phyloP scores from a whole-genome alignment of 2,888 invertebrate genomes.

The Metallyticus violacea region DNA sequence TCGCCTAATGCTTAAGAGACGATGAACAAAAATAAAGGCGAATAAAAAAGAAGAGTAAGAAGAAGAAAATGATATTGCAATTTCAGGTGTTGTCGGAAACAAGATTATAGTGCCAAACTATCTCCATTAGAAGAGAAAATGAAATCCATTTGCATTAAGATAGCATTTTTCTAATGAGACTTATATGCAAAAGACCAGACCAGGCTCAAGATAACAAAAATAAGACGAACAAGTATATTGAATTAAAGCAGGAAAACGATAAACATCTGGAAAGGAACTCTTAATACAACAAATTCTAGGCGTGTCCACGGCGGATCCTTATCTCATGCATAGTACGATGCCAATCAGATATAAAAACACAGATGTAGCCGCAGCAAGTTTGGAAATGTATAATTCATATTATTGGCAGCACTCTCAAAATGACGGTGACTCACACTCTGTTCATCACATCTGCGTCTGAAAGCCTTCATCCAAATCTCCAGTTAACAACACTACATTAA shows the following conservation, averaged over 20 bases:
- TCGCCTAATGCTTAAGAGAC: too few species aligned
- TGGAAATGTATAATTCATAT: not conserved
- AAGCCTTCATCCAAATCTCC: not conserved
- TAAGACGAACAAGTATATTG: not conserved
- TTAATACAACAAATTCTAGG: not conserved
- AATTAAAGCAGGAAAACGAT: not conserved
- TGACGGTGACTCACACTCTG: not conserved
- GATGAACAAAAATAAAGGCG: not conserved
- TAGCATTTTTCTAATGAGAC: not conserved
- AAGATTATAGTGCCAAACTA: not conserved
- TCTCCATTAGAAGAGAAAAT: not conserved
- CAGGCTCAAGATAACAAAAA: not conserved
- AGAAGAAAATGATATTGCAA: not conserved
- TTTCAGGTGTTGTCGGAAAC: not conserved
- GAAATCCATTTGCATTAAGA: not conserved
- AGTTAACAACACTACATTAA: too few species aligned
- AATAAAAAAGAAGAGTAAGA: not conserved
- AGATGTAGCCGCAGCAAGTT: not conserved
- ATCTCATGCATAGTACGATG: not conserved
- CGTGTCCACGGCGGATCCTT: not conserved
- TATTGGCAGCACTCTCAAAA: not conserved
- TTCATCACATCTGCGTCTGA: not conserved
- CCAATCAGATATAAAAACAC: not conserved
- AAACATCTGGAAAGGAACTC: not conserved
- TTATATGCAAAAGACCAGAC: not conserved